Evolutionary conservation across 2,888 invertebrate genomes (phyloP).

Genomic region (Lydus trimaculatus): DNA sequence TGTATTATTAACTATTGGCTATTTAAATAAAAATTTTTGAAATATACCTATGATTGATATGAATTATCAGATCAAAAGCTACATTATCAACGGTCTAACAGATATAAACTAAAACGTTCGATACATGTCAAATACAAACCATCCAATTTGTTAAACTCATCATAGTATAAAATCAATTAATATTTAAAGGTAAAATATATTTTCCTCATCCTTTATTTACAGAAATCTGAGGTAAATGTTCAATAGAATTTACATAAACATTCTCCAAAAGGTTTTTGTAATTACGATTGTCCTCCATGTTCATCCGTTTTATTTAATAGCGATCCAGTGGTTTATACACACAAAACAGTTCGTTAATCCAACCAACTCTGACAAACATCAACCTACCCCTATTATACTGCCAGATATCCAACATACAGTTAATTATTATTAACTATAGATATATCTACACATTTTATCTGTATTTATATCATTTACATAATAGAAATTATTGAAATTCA

Average conservation of each 20-base stretch:
- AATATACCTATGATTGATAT: constrained; percentile 21
- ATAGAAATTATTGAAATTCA: not conserved
- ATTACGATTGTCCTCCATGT: not conserved
- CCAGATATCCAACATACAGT: not conserved
- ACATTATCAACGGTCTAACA: constrained; percentile 20
- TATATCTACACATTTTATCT: not conserved
- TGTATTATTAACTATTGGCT: constrained; percentile 4
- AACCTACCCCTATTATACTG: not conserved
- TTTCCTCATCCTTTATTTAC: not conserved
- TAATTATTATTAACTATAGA: constrained; percentile 1
- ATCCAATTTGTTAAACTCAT: constrained; percentile 5
- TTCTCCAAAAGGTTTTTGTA: not conserved
- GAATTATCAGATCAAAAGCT: constrained; percentile 16
- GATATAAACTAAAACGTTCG: constrained; percentile 22
- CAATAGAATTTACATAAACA: not conserved
- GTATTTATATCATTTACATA: not conserved
- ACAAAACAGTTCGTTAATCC: constrained; percentile 1
- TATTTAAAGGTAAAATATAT: not conserved
- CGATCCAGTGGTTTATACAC: not conserved
- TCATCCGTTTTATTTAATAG: not conserved
- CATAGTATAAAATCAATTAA: not conserved
- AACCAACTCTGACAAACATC: not conserved
- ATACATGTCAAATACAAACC: constrained; percentile 28
- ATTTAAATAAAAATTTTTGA: not conserved
- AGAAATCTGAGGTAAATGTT: not conserved